phyloP scores from a whole-genome alignment of 2,797 vertebrate species.

The Eidolon dupreanum region DNA sequence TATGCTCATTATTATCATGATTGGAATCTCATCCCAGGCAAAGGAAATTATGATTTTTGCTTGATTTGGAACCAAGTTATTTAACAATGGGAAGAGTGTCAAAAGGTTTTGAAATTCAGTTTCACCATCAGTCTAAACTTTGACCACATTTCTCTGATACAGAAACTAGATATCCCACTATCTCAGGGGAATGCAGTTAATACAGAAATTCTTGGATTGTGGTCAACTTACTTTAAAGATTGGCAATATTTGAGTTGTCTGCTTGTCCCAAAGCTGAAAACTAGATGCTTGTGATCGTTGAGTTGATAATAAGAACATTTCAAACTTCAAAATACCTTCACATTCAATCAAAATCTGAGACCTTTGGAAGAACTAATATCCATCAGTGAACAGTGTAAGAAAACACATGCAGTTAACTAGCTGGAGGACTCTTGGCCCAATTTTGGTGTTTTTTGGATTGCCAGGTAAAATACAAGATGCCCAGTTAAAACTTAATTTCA shows the following conservation, averaged over 20 bases:
- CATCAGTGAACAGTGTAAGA: background rate
- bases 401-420: slow-evolving; percentile 12
- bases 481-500: background rate
- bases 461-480: background rate
- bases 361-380: background rate
- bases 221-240: background rate
- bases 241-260: background rate
- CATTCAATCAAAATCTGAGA: background rate
- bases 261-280: slow-evolving; percentile 23
- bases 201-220: background rate
- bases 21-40: background rate
- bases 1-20: background rate
- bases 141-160: background rate
- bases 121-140: background rate
- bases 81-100: background rate
- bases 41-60: slow-evolving; percentile 35
- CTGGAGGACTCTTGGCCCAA: background rate
- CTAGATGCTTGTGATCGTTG: background rate
- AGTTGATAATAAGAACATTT: slow-evolving; percentile 28
- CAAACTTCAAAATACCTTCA: slow-evolving; percentile 44
- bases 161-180: background rate
- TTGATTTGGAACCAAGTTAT: slow-evolving; percentile 27
- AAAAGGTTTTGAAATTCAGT: slow-evolving; percentile 39
- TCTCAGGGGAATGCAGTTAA: background rate
- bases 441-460: background rate